Evolutionary conservation across 2,888 invertebrate species (phyloP).

Genomic region (Scaptomyza tumidula): DNA sequence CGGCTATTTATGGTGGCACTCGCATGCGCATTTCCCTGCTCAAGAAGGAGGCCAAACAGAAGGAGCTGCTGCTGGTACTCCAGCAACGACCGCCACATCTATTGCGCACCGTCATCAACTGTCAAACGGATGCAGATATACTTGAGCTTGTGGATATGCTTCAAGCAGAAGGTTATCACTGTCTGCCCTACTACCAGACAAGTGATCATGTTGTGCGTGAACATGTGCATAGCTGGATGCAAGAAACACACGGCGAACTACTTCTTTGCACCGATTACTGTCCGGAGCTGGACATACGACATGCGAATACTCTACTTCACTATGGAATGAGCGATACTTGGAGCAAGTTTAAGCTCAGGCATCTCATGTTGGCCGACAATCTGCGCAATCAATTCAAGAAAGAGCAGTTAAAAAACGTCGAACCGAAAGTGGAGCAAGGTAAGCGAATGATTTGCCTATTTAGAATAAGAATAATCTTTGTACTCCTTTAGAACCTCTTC

Average conservation of each 20-base stretch:
- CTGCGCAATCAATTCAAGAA: slow-evolving; percentile 34
- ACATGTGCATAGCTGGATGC: slow-evolving; percentile 45
- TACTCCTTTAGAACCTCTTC: slow-evolving; percentile 14
- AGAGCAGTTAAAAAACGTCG: not conserved
- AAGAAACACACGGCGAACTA: slow-evolving; percentile 24
- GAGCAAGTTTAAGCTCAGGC: slow-evolving; percentile 60
- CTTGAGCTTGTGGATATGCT: slow-evolving; percentile 21
- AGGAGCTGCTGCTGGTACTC: slow-evolving; percentile 30
- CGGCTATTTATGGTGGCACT: slow-evolving; percentile 57
- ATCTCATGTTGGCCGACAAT: slow-evolving; percentile 43
- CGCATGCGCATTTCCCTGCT: slow-evolving; percentile 35
- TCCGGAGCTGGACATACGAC: slow-evolving; percentile 58
- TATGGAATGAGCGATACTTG: slow-evolving; percentile 54
- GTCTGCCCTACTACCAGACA: slow-evolving; percentile 57
- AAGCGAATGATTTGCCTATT: not conserved
- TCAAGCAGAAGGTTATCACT: slow-evolving; percentile 4
- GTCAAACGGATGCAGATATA: slow-evolving; percentile 51
- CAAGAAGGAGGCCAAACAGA: slow-evolving; percentile 16
- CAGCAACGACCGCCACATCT: slow-evolving; percentile 43
- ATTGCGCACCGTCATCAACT: slow-evolving; percentile 55
- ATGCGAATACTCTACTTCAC: slow-evolving; percentile 59
- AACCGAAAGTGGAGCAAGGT: slow-evolving; percentile 4
- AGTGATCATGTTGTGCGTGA: slow-evolving; percentile 25
- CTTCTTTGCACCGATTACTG: slow-evolving; percentile 62
- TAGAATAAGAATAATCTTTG: not conserved